Percentiles rank a stretch among this genome's conserved stretches.
phyloP scores from a whole-genome alignment of 2,113 vertebrate species.

The Panthera uncia region DNA sequence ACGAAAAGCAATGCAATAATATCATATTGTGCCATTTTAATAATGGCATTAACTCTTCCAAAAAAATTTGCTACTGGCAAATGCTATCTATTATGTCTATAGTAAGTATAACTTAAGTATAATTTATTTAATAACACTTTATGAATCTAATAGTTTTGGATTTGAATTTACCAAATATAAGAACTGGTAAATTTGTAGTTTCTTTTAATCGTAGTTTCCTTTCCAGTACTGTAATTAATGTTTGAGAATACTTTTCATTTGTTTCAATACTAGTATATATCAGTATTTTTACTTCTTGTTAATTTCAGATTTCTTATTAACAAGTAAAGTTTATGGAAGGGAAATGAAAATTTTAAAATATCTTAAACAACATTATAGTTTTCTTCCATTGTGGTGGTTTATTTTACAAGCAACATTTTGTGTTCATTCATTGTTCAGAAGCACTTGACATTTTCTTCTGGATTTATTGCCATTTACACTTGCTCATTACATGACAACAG shows the following conservation, averaged over 20 bases:
- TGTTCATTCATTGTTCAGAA: constrained; percentile 65
- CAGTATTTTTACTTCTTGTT: background rate
- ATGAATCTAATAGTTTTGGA: background rate
- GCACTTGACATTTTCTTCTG: constrained; percentile 68
- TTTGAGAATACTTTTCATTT: constrained; percentile 31
- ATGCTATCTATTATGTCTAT: background rate
- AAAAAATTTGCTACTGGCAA: background rate
- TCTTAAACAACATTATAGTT: background rate
- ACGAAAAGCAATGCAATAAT: background rate
- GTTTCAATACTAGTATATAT: background rate
- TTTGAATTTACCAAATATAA: background rate
- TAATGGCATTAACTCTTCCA: background rate
- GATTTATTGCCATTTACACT: constrained; percentile 69
- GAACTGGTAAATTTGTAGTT: background rate
- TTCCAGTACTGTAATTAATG: background rate
- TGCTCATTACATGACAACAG: constrained; percentile 80
- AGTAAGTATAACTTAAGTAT: background rate
- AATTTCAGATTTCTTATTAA: background rate
- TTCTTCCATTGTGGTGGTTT: background rate
- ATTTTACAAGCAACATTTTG: constrained; percentile 61
- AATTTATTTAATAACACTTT: background rate
- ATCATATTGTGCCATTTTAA: background rate
- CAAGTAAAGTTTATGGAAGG: background rate
- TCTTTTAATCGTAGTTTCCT: constrained; percentile 14
- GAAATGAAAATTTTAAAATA: background rate